Percentiles rank a stretch among this genome's conserved stretches.
These are phyloP conservation scores for Ianthella basta DNA, from an alignment of 37 sponge, comb jelly and placozoan genomes.

Conservation along the genomic window DNA sequence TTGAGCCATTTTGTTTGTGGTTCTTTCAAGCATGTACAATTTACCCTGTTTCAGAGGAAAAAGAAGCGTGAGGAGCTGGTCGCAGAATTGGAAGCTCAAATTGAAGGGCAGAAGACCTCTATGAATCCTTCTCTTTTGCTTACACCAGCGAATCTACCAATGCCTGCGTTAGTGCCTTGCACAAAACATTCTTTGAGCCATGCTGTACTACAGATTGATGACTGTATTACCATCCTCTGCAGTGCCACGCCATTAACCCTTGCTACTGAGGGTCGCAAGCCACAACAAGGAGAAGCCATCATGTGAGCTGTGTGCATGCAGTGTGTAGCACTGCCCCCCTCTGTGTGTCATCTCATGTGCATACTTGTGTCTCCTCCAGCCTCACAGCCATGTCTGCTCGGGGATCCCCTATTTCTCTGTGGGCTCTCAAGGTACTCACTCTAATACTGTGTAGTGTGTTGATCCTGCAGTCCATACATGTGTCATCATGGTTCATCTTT, in stretches of 20 bases:
- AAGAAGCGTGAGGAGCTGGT: slow-evolving; percentile 13
- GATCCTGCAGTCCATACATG: too few species aligned
- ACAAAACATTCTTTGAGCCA: too few species aligned
- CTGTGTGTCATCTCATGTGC: too few species aligned
- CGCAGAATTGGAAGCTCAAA: slow-evolving; percentile 7
- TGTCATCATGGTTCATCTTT: too few species aligned
- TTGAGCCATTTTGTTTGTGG: too few species aligned
- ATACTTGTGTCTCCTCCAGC: too few species aligned
- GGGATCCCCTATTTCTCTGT: slow-evolving; percentile 13
- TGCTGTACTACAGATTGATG: too few species aligned
- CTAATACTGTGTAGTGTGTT: too few species aligned
- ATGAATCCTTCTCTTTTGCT: too few species aligned
- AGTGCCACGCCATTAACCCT: background rate
- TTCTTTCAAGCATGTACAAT: too few species aligned
- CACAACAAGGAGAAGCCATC: background rate
- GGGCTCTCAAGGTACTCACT: background rate
- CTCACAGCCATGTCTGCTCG: background rate
- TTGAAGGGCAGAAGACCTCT: background rate
- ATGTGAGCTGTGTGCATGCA: slow-evolving; percentile 9
- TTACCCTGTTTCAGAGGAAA: background rate
- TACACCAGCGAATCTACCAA: too few species aligned
- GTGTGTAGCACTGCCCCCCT: background rate
- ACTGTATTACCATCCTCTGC: background rate
- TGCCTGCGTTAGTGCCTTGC: too few species aligned
- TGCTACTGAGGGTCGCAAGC: slow-evolving; percentile 1